A percentile compares a stretch with the other conserved stretches of the same genome.
Conservation (phyloP, 2,888 invertebrate species). For the Lithophane socia region DNA sequence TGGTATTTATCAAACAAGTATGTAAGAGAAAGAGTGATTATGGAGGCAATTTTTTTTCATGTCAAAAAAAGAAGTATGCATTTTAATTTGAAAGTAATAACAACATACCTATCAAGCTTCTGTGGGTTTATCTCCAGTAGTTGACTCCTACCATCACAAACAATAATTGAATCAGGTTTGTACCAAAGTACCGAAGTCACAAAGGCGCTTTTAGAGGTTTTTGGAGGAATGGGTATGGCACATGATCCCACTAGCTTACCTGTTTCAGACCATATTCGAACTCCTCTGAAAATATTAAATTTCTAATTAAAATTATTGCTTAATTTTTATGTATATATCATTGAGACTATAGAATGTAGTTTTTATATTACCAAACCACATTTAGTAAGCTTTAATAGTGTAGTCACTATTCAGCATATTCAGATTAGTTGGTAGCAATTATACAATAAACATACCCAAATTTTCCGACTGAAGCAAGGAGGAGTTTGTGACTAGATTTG, state of each 20-base stretch:
- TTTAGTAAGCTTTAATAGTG: neutral
- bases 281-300: slow-evolving; percentile 77
- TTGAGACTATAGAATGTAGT: neutral
- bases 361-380: neutral
- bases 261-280: slow-evolving; percentile 92
- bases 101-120: slow-evolving; percentile 78
- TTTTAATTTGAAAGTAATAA: neutral
- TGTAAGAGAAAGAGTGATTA: neutral
- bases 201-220: slow-evolving; percentile 71
- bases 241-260: slow-evolving; percentile 87
- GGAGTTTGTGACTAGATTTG: slow-evolving; percentile 82
- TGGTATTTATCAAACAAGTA: neutral
- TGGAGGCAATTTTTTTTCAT: too few species aligned
- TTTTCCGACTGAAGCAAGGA: slow-evolving; percentile 93
- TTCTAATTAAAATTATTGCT: neutral
- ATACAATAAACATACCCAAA: slow-evolving; percentile 87
- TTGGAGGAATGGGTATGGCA: slow-evolving; percentile 62
- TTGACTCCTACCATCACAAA: slow-evolving; percentile 91
- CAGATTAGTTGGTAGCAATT: neutral
- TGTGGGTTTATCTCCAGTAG: slow-evolving; percentile 92
- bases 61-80: neutral
- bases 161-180: slow-evolving; percentile 88
- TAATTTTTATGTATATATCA: neutral
- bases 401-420: neutral
- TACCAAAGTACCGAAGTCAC: slow-evolving; percentile 92